phyloP scores from a whole-genome alignment of 92 coral and sea anemone genomes.

The Parazoanthus darwini region DNA sequence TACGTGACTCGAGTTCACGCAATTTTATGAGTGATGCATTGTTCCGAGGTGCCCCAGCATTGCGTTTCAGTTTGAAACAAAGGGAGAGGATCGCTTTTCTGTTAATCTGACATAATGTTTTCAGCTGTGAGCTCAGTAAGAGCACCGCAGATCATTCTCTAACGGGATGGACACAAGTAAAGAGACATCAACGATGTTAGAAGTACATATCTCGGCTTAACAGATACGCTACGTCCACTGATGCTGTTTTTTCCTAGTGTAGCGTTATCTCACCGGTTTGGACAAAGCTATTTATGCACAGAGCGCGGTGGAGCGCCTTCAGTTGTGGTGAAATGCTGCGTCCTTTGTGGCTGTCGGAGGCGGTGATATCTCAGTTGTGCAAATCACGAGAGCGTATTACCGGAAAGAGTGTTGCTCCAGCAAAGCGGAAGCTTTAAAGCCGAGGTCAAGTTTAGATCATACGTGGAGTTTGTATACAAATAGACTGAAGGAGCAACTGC shows the following conservation, averaged over 20 bases:
- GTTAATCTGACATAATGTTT: background rate
- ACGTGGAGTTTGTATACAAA: background rate
- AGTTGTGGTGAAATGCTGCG: background rate
- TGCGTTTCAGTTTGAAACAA: background rate
- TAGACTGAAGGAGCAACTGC: background rate
- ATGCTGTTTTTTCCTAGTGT: background rate
- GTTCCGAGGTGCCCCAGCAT: background rate
- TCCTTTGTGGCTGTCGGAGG: background rate
- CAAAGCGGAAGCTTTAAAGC: background rate
- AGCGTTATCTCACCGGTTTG: background rate
- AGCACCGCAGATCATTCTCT: background rate
- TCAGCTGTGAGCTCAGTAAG: constrained; percentile 4
- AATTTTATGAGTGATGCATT: background rate
- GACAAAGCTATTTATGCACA: background rate
- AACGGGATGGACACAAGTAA: background rate
- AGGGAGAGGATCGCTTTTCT: too few species aligned
- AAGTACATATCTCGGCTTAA: too few species aligned
- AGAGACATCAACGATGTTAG: too few species aligned
- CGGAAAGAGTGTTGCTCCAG: background rate
- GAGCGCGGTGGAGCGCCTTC: background rate
- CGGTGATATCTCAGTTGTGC: background rate
- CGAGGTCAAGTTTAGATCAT: background rate
- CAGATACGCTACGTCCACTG: background rate
- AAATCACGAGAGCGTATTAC: background rate
- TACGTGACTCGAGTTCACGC: background rate